Conservation (phyloP, 2,113 vertebrate genomes). For the Trochalopteron elliotii region DNA sequence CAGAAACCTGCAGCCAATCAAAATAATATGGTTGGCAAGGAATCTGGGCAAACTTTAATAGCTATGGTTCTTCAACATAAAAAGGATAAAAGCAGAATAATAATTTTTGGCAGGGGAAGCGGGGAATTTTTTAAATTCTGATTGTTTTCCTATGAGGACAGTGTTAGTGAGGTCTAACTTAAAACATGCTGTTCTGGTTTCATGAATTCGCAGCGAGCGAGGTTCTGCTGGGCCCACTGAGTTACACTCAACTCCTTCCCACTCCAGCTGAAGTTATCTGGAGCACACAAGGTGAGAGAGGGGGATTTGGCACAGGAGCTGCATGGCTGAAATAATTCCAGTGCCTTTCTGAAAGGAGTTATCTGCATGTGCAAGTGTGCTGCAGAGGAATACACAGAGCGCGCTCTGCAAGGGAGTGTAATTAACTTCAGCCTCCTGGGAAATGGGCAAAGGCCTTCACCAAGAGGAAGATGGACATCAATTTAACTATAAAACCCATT, state of each 20-base stretch:
- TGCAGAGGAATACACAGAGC: neutral
- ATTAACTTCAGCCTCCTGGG: neutral
- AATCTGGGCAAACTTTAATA: conserved; percentile 65
- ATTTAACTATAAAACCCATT: neutral
- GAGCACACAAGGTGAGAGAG: neutral
- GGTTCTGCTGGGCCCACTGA: neutral
- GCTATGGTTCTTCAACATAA: conserved; percentile 45
- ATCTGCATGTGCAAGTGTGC: neutral
- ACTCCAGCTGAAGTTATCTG: neutral
- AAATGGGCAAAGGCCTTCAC: neutral
- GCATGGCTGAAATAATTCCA: neutral
- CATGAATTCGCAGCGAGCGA: neutral
- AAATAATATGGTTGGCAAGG: conserved; percentile 69
- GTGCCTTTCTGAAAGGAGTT: conserved; percentile 14
- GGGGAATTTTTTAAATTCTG: conserved; percentile 54
- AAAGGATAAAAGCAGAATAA: conserved; percentile 65
- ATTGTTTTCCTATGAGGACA: conserved; percentile 64
- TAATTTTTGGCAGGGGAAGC: conserved; percentile 50
- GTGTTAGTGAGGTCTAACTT: conserved; percentile 46
- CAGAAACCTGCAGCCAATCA: conserved; percentile 59
- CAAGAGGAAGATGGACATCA: neutral
- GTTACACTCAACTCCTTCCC: neutral
- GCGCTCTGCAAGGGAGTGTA: neutral
- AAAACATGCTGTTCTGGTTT: conserved; percentile 40
- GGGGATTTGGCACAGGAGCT: neutral